Base-by-base conservation (phyloP, 2,113 vertebrate species). In the Brienomyrus longianalis region DNA sequence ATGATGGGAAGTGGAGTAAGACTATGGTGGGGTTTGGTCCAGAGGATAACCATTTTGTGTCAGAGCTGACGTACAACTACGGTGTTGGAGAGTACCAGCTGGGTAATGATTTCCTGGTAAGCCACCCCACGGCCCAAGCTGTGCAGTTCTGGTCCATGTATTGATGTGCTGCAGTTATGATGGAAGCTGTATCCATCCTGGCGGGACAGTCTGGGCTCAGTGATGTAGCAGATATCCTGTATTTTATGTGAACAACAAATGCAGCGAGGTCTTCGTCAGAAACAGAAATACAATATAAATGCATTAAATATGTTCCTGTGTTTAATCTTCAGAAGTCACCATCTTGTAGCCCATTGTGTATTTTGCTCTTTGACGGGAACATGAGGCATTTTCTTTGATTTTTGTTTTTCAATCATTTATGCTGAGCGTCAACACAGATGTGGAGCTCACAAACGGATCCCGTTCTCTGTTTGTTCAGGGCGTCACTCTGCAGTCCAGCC, bases 1-100 rank as follows among this genome's bases (percentile, higher is more conserved):
- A 99, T 43, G 98, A 99, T 94, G 98, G 98, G 17, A 99, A 97
- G 86, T 99, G 98, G 98, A 99, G 98, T 94, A 99, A 99, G 95
- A 99, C 98, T 0, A 99, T 99, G 98, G 96, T 99, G 91, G 98
- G 98, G 23, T 99, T 96, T 0, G 98, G 98, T 13, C 95, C 97
- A 54, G 98, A 99, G 89, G 97, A 98, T 85, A 91, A 96, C 9
- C 98, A 99, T 94, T 99, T 99, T 92, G 98, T 99, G 13, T 96
- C 96, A 85, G 98, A 99, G 23, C 90, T 99, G 90, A 99, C 98
- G 2, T 99, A 99, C 92, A 99, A 99, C 92, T 99, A 99, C 0
- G 98, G 97, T 1, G 93, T 99, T 0, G 98, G 97, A 85, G 96
- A 97, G 56, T 99, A 99, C 93, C 94, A 94, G 4, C 96, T 98